Evolutionary conservation across 2,797 vertebrate species (phyloP).

Genomic region (Furcifer pardalis): DNA sequence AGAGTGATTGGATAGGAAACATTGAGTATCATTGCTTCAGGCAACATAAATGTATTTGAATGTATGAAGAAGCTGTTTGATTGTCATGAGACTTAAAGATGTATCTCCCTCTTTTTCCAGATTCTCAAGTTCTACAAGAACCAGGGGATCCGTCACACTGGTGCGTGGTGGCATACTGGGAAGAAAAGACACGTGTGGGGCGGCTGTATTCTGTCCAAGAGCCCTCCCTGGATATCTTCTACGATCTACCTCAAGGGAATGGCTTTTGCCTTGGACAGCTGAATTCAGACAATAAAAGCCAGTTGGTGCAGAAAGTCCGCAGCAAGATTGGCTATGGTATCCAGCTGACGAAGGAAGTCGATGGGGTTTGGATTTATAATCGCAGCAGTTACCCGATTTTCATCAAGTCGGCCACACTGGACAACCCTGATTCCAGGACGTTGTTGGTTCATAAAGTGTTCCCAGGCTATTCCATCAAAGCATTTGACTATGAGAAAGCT

Average conservation of each 20-base stretch:
- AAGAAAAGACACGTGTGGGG: slow-evolving; percentile 95
- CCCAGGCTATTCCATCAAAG: slow-evolving; percentile 98
- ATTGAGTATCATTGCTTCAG: background rate
- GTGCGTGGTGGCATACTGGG: slow-evolving; percentile 99
- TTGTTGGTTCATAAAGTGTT: slow-evolving; percentile 98
- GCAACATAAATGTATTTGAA: background rate
- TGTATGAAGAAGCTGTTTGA: accelerated
- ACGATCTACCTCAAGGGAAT: slow-evolving; percentile 99
- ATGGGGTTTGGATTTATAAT: slow-evolving; percentile 99
- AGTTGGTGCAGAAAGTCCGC: slow-evolving; percentile 95
- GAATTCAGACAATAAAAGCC: slow-evolving; percentile 95
- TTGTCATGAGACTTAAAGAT: accelerated
- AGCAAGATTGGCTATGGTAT: slow-evolving; percentile 97
- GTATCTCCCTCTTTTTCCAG: slow-evolving; percentile 65
- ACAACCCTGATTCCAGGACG: slow-evolving; percentile 96
- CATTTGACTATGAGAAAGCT: slow-evolving; percentile 97
- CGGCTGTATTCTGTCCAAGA: slow-evolving; percentile 98
- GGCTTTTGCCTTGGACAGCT: slow-evolving; percentile 99
- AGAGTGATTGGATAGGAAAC: too few species aligned
- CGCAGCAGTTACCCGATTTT: slow-evolving; percentile 98
- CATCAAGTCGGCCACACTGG: slow-evolving; percentile 99
- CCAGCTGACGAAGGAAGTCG: slow-evolving; percentile 93
- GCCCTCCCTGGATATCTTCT: slow-evolving; percentile 98
- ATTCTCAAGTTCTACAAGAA: slow-evolving; percentile 94
- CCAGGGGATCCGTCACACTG: slow-evolving; percentile 92